Evolutionary conservation across 1,140 invertebrate genomes (phyloP).

Genomic region (Caerostris extrusa): DNA sequence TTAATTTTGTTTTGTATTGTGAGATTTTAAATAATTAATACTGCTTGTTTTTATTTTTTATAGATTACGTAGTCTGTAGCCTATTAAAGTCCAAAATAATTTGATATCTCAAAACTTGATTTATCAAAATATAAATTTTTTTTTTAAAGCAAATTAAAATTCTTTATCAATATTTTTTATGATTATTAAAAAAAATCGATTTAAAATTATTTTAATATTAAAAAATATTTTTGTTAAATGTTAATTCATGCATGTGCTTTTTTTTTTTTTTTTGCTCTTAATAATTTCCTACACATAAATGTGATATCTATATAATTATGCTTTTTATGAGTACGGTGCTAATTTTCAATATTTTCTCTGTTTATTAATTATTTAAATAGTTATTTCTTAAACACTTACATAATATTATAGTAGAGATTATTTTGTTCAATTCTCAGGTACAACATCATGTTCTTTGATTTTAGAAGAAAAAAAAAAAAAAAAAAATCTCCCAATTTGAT

Average conservation of each 20-base stretch:
- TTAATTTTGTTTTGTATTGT: no score
- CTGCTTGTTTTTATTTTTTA: no score
- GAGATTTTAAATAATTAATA: no score
- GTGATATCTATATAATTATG: slow-evolving; percentile 32
- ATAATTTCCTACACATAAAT: not conserved
- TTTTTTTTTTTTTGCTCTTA: no score
- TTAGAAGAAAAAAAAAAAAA: not conserved
- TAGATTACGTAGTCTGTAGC: no score
- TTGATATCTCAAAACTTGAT: no score
- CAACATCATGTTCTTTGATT: not conserved
- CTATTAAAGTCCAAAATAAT: no score
- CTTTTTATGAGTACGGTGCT: slow-evolving; percentile 38
- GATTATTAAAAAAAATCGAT: no score
- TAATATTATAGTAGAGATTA: not conserved
- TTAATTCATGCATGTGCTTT: not conserved
- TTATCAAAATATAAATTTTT: no score
- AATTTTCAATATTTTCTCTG: not conserved
- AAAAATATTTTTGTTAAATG: not conserved
- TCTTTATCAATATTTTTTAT: no score
- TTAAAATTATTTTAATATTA: no score
- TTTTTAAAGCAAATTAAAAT: no score
- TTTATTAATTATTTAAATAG: not conserved
- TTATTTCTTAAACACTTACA: not conserved
- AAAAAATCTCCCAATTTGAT: not conserved
- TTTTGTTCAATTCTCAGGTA: slow-evolving; percentile 14